Percentiles rank a stretch among this genome's conserved stretches.
Evolutionary conservation across 2,888 invertebrate genomes (phyloP).

Genomic region (Bimastos eiseni): DNA sequence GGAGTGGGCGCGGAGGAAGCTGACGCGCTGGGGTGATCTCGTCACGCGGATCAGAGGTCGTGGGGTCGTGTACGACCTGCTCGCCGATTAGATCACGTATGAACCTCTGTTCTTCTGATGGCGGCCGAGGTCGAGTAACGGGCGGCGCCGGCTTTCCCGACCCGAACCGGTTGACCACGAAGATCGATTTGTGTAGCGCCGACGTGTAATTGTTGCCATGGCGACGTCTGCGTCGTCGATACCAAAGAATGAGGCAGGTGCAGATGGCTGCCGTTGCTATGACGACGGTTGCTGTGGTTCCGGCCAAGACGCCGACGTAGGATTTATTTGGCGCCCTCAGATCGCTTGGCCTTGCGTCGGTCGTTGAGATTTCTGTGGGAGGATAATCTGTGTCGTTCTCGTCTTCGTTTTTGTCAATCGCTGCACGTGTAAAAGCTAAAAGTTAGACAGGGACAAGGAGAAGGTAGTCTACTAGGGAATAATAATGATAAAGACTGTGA

Average conservation of each 20-base stretch:
- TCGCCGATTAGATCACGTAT: not conserved
- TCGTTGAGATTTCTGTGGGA: not conserved
- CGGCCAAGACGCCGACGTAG: slow-evolving; percentile 52
- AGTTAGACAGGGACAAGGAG: not conserved
- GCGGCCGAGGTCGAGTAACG: not conserved
- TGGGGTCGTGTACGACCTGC: not conserved
- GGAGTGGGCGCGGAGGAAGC: not conserved
- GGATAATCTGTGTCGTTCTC: not conserved
- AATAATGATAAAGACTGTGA: too few relatives aligned
- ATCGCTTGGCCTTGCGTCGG: not conserved
- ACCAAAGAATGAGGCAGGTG: slow-evolving; percentile 71
- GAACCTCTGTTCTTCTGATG: not conserved
- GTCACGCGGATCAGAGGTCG: not conserved
- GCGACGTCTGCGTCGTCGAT: slow-evolving; percentile 62
- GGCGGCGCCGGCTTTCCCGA: not conserved
- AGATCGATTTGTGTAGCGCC: not conserved
- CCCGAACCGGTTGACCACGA: not conserved
- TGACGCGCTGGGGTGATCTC: not conserved
- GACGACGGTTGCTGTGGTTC: slow-evolving; percentile 73
- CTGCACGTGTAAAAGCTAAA: not conserved
- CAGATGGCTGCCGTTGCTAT: slow-evolving; percentile 72
- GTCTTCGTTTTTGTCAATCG: not conserved
- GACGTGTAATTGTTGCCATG: slow-evolving; percentile 55
- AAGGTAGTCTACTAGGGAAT: not conserved
- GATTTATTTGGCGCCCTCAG: slow-evolving; percentile 26